Conservation (phyloP, 2,113 vertebrate genomes). For the Willisornis vidua region DNA sequence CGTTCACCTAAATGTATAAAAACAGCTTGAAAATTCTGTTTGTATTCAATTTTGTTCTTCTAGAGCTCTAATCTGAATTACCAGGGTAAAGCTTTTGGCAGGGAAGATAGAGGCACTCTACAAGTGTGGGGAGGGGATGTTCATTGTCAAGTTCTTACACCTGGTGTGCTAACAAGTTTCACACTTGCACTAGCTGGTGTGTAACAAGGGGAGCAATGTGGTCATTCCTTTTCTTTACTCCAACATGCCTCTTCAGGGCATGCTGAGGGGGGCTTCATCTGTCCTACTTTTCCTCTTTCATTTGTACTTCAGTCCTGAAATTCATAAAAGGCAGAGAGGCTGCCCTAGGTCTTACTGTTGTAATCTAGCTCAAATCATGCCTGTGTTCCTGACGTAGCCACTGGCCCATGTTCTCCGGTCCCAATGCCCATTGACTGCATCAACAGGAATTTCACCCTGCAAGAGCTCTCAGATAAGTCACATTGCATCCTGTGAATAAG, state of each 20-base stretch:
- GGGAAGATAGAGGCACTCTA: not conserved
- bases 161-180: not conserved
- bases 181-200: not conserved
- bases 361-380: not conserved
- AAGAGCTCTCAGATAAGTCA: not conserved
- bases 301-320: not conserved
- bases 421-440: not conserved
- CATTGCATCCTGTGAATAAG: fast-evolving
- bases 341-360: not conserved
- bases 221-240: not conserved
- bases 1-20: not conserved
- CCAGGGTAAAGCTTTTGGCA: not conserved
- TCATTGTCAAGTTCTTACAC: not conserved
- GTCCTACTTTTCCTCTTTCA: not conserved
- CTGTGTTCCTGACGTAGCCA: not conserved
- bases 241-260: not conserved
- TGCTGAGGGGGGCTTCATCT: not conserved
- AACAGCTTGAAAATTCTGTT: not conserved
- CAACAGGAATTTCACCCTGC: not conserved
- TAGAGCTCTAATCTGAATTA: not conserved
- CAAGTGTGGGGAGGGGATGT: not conserved
- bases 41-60: not conserved
- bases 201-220: not conserved
- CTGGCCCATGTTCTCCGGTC: not conserved
- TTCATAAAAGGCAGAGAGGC: not conserved